These are phyloP conservation scores for Parambassis ranga DNA, from an alignment of 2,797 vertebrate species.

Conservation along the genomic window DNA sequence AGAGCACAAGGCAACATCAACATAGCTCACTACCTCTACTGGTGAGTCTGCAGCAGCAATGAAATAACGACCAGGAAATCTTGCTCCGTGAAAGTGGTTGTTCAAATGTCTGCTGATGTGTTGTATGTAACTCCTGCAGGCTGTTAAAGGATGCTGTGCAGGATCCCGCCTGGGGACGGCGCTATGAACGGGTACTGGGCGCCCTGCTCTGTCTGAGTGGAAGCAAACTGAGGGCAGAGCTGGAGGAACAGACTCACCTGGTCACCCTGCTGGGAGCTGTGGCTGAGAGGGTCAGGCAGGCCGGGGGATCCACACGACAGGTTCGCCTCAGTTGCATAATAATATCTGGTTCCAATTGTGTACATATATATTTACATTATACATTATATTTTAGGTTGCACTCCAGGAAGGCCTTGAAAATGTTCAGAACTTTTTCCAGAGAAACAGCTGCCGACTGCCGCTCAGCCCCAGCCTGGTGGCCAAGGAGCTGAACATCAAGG, in stretches of 20 bases:
- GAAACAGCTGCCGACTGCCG: constrained; percentile 89
- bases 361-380: constrained; percentile 8
- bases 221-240: constrained; percentile 86
- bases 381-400: constrained; percentile 68
- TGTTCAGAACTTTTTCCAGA: constrained; percentile 91
- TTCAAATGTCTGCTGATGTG: not conserved
- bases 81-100: too few relatives aligned
- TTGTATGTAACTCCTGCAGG: constrained; percentile 74
- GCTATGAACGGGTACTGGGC: constrained; percentile 90
- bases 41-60: constrained; percentile 79
- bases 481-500: constrained; percentile 94
- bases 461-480: constrained; percentile 94
- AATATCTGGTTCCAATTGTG: not conserved
- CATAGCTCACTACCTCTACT: constrained; percentile 93
- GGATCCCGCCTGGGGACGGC: constrained; percentile 87
- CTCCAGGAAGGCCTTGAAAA: constrained; percentile 93
- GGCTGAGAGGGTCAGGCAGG: constrained; percentile 93
- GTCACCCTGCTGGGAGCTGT: constrained; percentile 91
- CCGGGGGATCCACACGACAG: constrained; percentile 89
- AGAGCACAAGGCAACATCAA: constrained; percentile 91
- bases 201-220: constrained; percentile 92
- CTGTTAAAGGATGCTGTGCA: constrained; percentile 92
- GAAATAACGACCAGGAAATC: not conserved
- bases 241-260: constrained; percentile 90
- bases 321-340: constrained; percentile 65